These are phyloP conservation scores for Cyprinodon tularosa DNA, from an alignment of 2,113 vertebrate species.

Conservation along the genomic window DNA sequence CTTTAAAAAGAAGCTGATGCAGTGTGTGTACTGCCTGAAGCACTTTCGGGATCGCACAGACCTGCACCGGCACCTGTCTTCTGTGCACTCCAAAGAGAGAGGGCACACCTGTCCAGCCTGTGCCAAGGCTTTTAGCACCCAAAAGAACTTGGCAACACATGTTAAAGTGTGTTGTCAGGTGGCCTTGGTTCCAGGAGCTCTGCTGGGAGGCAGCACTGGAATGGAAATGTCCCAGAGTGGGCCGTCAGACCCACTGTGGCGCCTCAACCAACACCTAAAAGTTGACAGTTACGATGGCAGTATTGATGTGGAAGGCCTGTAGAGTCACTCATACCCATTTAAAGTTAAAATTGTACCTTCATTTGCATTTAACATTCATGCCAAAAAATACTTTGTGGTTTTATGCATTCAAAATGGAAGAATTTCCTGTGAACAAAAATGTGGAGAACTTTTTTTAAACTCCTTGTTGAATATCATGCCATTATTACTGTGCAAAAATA, in stretches of 20 bases:
- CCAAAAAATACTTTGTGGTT: slow-evolving; percentile 42
- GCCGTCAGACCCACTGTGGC: slow-evolving; percentile 65
- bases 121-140: slow-evolving; percentile 80
- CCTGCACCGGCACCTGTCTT: slow-evolving; percentile 78
- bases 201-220: slow-evolving; percentile 40
- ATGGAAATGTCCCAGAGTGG: slow-evolving; percentile 61
- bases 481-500: slow-evolving; percentile 31
- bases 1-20: slow-evolving; percentile 84
- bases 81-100: slow-evolving; percentile 77
- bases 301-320: slow-evolving; percentile 57
- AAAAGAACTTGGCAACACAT: slow-evolving; percentile 83
- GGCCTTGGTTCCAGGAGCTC: slow-evolving; percentile 47
- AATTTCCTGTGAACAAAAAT: slow-evolving; percentile 11
- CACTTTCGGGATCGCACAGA: slow-evolving; percentile 83
- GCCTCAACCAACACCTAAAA: slow-evolving; percentile 57
- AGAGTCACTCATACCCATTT: slow-evolving; percentile 1
- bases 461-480: slow-evolving; percentile 31
- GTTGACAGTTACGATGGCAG: slow-evolving; percentile 45
- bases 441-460: slow-evolving; percentile 30
- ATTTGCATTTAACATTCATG: slow-evolving; percentile 32
- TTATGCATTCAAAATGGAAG: slow-evolving; percentile 38
- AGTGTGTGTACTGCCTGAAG: slow-evolving; percentile 78
- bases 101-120: slow-evolving; percentile 75
- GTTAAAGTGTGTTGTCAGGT: slow-evolving; percentile 77
- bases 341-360: slow-evolving; percentile 5